phyloP scores from a whole-genome alignment of 2,888 invertebrate species.

The Crepidodera aurea region DNA sequence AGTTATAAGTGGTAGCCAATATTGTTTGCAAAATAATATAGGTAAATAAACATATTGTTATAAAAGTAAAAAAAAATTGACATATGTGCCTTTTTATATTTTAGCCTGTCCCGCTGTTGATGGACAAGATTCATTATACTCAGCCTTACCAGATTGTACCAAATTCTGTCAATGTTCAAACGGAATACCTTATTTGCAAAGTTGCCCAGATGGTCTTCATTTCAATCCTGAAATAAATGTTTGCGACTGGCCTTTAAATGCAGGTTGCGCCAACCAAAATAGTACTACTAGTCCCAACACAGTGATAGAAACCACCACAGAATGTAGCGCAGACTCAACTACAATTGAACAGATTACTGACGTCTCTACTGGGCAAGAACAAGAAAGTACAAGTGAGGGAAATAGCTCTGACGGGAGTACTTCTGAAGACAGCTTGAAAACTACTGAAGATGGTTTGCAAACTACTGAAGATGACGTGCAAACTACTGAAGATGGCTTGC shows the following conservation, averaged over 20 bases:
- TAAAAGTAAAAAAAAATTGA: neutral
- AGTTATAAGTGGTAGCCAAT: slow-evolving; percentile 2
- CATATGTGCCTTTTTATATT: no score
- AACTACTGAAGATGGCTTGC: no score
- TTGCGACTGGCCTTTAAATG: slow-evolving; percentile 41
- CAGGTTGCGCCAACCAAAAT: slow-evolving; percentile 38
- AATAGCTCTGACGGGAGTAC: neutral
- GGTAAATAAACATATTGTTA: slow-evolving; percentile 1
- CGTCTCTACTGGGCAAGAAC: neutral
- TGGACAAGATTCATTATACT: slow-evolving; percentile 27
- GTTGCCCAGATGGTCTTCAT: slow-evolving; percentile 40
- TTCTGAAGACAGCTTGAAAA: neutral
- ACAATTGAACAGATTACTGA: neutral
- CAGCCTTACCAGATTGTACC: slow-evolving; percentile 35
- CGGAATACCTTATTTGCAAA: slow-evolving; percentile 33
- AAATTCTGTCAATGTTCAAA: slow-evolving; percentile 41
- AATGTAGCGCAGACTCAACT: neutral
- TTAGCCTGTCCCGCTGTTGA: slow-evolving; percentile 38
- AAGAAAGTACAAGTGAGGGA: neutral
- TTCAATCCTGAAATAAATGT: slow-evolving; percentile 37
- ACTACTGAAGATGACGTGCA: neutral
- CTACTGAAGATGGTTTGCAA: neutral
- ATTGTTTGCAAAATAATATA: slow-evolving; percentile 7
- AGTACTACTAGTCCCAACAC: neutral
- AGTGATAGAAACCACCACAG: neutral